A percentile compares a stretch with the other conserved stretches of the same genome.
phyloP scores from a whole-genome alignment of 2,888 invertebrate genomes.

The Apodemia mormo region DNA sequence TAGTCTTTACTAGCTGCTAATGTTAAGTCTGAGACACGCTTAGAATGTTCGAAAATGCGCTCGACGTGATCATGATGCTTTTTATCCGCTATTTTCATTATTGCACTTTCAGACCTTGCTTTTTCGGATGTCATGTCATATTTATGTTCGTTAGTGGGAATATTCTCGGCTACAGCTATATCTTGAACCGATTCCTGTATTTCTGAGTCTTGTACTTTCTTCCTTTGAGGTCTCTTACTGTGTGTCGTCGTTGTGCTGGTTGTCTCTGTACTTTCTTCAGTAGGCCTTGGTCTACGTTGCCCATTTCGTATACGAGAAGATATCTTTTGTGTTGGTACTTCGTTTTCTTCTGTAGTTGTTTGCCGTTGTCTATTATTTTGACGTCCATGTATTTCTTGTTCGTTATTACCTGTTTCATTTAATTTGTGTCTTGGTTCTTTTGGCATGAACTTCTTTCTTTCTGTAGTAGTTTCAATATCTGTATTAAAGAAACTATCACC shows the following conservation, averaged over 20 bases:
- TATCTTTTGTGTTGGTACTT: slow-evolving; percentile 65
- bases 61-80: slow-evolving; percentile 69
- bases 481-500: slow-evolving; percentile 53
- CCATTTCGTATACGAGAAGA: slow-evolving; percentile 69
- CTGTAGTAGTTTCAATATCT: slow-evolving; percentile 69
- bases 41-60: slow-evolving; percentile 79
- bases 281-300: slow-evolving; percentile 61
- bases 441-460: slow-evolving; percentile 76
- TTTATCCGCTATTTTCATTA: slow-evolving; percentile 81
- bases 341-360: slow-evolving; percentile 56
- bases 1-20: slow-evolving; percentile 87
- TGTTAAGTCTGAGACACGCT: slow-evolving; percentile 87
- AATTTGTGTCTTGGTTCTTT: slow-evolving; percentile 71
- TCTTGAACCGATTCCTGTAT: slow-evolving; percentile 69
- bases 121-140: slow-evolving; percentile 71
- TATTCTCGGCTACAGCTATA: slow-evolving; percentile 59
- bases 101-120: slow-evolving; percentile 75
- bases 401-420: slow-evolving; percentile 55
- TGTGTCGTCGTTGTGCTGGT: slow-evolving; percentile 52
- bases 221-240: slow-evolving; percentile 61
- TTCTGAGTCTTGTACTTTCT: slow-evolving; percentile 66
- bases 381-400: slow-evolving; percentile 61
- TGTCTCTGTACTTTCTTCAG: slow-evolving; percentile 62
- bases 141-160: slow-evolving; percentile 48
- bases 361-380: slow-evolving; percentile 61